phyloP scores from a whole-genome alignment of 1,140 invertebrate genomes.

The Cherax destructor region DNA sequence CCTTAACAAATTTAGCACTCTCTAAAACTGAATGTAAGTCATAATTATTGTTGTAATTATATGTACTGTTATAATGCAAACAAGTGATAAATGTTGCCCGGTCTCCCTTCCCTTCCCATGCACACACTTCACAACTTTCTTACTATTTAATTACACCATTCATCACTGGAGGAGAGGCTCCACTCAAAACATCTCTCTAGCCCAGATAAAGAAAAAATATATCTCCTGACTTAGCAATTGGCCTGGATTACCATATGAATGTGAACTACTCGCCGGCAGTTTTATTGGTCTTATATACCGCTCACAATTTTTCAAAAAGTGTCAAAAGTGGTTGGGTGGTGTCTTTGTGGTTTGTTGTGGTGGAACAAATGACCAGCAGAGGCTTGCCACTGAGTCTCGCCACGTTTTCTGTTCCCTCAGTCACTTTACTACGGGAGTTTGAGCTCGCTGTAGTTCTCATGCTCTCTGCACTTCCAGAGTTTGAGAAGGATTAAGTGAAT shows the following conservation, averaged over 20 bases:
- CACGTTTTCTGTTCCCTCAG: neutral
- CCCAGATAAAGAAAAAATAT: neutral
- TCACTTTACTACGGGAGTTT: neutral
- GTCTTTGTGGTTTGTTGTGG: slow-evolving; percentile 63
- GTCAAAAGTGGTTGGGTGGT: slow-evolving; percentile 62
- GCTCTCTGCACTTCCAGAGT: too few species aligned
- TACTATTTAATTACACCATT: slow-evolving; percentile 44
- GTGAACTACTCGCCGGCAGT: slow-evolving; percentile 37
- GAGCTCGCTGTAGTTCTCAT: too few species aligned
- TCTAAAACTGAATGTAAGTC: too few species aligned
- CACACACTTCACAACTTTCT: slow-evolving; percentile 16
- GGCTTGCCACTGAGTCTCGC: neutral
- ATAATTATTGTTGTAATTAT: too few species aligned
- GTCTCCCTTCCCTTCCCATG: neutral
- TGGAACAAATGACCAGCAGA: slow-evolving; percentile 61
- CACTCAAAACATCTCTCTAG: slow-evolving; percentile 2
- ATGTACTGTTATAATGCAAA: too few species aligned
- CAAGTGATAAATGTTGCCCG: too few species aligned
- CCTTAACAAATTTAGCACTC: too few species aligned
- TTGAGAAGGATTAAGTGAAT: too few species aligned
- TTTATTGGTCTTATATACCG: slow-evolving; percentile 63
- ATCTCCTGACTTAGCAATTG: slow-evolving; percentile 67
- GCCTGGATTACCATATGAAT: slow-evolving; percentile 65
- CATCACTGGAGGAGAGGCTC: neutral
- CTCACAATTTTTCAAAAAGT: slow-evolving; percentile 69